phyloP scores from a whole-genome alignment of 2,888 invertebrate species.

The Nasonia oneida region DNA sequence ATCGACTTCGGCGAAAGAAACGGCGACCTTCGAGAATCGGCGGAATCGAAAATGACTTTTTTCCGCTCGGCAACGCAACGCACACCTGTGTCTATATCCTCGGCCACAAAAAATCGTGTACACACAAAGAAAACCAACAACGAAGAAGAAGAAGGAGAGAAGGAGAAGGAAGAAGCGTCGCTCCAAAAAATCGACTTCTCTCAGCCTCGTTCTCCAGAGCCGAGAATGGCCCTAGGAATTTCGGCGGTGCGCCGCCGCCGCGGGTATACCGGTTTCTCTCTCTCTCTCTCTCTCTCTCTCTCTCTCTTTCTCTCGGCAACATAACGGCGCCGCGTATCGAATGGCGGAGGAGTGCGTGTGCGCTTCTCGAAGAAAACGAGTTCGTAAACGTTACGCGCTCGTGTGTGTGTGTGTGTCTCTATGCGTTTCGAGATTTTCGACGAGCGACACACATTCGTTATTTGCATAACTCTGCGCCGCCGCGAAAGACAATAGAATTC shows the following conservation, averaged over 20 bases:
- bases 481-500: neutral
- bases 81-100: neutral
- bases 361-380: conserved; percentile 18
- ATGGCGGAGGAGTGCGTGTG: conserved; percentile 28
- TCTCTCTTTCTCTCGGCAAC: conserved; percentile 30
- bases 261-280: conserved; percentile 33
- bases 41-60: neutral
- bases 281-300: conserved; percentile 22
- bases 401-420: neutral
- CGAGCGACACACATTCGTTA: neutral
- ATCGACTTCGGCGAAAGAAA: neutral
- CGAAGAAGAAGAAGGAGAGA: too few relatives aligned
- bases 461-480: neutral
- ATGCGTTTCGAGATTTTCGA: neutral
- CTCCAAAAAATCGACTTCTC: conserved; percentile 4
- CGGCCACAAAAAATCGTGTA: neutral
- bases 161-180: neutral
- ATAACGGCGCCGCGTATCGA: conserved; percentile 38
- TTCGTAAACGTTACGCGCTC: conserved; percentile 9
- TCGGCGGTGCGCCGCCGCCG: conserved; percentile 20
- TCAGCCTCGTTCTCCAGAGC: too few relatives aligned
- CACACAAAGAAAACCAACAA: neutral
- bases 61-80: neutral
- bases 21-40: neutral
- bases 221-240: conserved; percentile 48